phyloP scores from a whole-genome alignment of 2,797 vertebrate genomes.

The Poeciliopsis infans region DNA sequence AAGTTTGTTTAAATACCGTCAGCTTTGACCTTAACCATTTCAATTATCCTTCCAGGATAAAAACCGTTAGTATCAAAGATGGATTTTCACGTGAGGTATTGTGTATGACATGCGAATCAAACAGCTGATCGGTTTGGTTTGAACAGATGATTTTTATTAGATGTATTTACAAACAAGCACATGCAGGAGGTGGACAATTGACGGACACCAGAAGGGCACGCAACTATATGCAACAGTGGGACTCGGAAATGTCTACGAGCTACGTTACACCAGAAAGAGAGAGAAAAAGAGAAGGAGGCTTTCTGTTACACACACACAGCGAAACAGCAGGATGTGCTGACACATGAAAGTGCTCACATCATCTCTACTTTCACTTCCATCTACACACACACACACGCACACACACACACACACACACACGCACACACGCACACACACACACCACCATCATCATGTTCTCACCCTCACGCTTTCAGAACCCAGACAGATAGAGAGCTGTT shows the following conservation, averaged over 20 bases:
- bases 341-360: slow-evolving; percentile 53
- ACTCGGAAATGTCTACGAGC: slow-evolving; percentile 69
- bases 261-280: slow-evolving; percentile 76
- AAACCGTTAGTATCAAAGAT: neutral
- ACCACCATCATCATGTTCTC: slow-evolving; percentile 41
- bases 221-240: slow-evolving; percentile 74
- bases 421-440: slow-evolving; percentile 5
- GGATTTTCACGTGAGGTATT: neutral
- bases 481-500: slow-evolving; percentile 66
- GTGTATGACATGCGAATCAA: slow-evolving; percentile 16
- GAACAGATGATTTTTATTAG: slow-evolving; percentile 80
- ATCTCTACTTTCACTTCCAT: slow-evolving; percentile 59
- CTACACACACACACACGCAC: slow-evolving; percentile 14
- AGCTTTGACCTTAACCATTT: neutral
- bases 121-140: slow-evolving; percentile 51
- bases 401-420: slow-evolving; percentile 6
- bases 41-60: neutral
- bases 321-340: slow-evolving; percentile 72
- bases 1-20: neutral
- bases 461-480: slow-evolving; percentile 43
- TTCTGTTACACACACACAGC: slow-evolving; percentile 58
- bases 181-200: slow-evolving; percentile 81
- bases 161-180: slow-evolving; percentile 88
- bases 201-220: slow-evolving; percentile 75
- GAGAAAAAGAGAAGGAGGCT: slow-evolving; percentile 41